phyloP scores from a whole-genome alignment of 2,888 invertebrate genomes.

The Anorthoa munda region DNA sequence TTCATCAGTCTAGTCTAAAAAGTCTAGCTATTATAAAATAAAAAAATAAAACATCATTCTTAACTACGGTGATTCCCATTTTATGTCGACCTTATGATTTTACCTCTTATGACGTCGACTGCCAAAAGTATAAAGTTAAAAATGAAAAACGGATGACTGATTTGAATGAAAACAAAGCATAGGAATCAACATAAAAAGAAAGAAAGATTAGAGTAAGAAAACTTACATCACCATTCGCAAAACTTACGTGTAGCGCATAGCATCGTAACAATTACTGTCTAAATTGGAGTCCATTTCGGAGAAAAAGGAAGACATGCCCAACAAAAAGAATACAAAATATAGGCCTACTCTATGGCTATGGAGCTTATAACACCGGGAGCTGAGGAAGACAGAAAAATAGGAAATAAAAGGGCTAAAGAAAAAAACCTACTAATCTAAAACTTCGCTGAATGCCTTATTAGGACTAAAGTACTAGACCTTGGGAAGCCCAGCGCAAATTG shows the following conservation, averaged over 20 bases:
- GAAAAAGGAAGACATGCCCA: conserved; percentile 31
- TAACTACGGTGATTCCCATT: no score
- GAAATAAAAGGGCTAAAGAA: no score
- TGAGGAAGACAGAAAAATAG: no score
- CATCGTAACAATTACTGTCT: conserved; percentile 18
- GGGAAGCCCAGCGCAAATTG: no score
- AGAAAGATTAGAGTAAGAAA: neutral
- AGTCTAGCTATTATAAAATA: no score
- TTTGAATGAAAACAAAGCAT: neutral
- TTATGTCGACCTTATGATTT: no score
- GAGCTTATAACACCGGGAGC: neutral
- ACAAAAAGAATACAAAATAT: conserved; percentile 31
- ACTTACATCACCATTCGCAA: neutral
- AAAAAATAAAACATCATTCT: no score
- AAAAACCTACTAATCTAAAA: neutral
- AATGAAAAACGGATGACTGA: neutral
- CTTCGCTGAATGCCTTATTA: neutral
- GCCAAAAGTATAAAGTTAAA: neutral
- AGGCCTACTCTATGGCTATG: neutral
- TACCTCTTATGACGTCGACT: neutral
- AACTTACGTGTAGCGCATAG: conserved; percentile 41
- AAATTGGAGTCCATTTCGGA: conserved; percentile 30
- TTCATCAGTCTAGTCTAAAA: no score
- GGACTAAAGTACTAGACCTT: no score
- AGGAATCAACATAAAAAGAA: neutral